Evolutionary conservation across 2,888 invertebrate genomes (phyloP), one percentile per base, ranked within the genome.

Genomic region (Neelides folsomi): DNA sequence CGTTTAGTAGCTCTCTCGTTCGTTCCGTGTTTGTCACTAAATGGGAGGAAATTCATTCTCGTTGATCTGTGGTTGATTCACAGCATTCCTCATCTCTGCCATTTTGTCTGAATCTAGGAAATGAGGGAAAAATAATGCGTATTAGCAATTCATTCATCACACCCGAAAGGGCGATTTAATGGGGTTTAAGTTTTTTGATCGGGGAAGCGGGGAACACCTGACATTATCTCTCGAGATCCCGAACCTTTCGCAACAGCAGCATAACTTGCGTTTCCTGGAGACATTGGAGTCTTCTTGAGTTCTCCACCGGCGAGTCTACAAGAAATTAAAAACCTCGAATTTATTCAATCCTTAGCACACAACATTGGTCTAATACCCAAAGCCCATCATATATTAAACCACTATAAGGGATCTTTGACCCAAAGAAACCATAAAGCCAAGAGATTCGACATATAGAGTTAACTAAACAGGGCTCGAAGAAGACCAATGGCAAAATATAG

Each of bases 231-330:
- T 73, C 80, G 78, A 73, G 82, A 81, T 68, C 82, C 27, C 27
- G 27, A 81, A 73, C 87, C 87, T 75, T 85, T 84, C 75, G 89
- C 79, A 74, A 86, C 85, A 76, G 85, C 83, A 73, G 88, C 87
- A 81, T 89, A 89, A 77, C 85, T 81, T 43, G 63, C 64, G 45
- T 37, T 45, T 36, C 19, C 38, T 41, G 58, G 49, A 20, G 56
- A 37, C 27, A 49, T 47, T 12, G 55, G 53, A 37, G 58, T 54
- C 46, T 58, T 60, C 55, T 59, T 56, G 15, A 37, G 55, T 38
- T 58, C 62, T 1, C 55, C 62, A 35, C 59, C 62, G 20, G 56
- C 51, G 49, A 64, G 57, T 50, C 64, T 64, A 46, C 6, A 49
- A n/a, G 37, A 40, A 27, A 53, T n/a, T n/a, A n/a, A 16, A 15